These are phyloP conservation scores for Dimorphilus gyrociliatus DNA, from an alignment of 2,888 invertebrate genomes.

Conservation along the genomic window DNA sequence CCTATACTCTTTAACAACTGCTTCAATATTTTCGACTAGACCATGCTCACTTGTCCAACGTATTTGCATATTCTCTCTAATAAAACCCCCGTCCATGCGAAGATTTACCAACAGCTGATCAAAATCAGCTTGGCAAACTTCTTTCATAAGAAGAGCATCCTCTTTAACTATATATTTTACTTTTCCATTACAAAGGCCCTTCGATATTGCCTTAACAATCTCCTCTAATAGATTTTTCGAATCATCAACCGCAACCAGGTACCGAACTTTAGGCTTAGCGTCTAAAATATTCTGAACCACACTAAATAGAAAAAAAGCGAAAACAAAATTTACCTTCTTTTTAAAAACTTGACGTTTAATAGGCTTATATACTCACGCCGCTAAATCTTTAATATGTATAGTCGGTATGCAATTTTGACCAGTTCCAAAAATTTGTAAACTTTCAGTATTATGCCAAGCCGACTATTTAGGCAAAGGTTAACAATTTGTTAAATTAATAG, in stretches of 20 bases:
- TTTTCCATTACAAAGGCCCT: too few species aligned
- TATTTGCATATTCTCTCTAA: constrained; percentile 37
- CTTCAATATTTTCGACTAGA: constrained; percentile 30
- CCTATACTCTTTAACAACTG: constrained; percentile 36
- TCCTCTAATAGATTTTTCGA: constrained; percentile 34
- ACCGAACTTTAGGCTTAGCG: constrained; percentile 32
- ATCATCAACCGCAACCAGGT: constrained; percentile 38
- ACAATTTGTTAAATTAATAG: too few species aligned
- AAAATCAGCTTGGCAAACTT: constrained; percentile 37
- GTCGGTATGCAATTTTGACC: constrained; percentile 36
- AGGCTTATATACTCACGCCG: too few species aligned
- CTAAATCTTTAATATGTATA: constrained; percentile 37
- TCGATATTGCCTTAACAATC: constrained; percentile 35
- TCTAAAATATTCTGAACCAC: constrained; percentile 37
- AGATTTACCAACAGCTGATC: constrained; percentile 35
- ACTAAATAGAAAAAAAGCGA: too few species aligned
- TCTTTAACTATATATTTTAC: too few species aligned
- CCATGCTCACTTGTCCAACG: constrained; percentile 35
- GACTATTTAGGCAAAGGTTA: constrained; percentile 29
- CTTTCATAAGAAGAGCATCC: too few species aligned
- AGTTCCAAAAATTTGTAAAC: constrained; percentile 33
- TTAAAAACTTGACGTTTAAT: too few species aligned
- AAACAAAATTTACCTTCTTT: too few species aligned
- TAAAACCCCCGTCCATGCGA: constrained; percentile 33
- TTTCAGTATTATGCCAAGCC: constrained; percentile 36